Evolutionary conservation across 1,140 invertebrate genomes (phyloP).

Genomic region (Nasonia longicornis): DNA sequence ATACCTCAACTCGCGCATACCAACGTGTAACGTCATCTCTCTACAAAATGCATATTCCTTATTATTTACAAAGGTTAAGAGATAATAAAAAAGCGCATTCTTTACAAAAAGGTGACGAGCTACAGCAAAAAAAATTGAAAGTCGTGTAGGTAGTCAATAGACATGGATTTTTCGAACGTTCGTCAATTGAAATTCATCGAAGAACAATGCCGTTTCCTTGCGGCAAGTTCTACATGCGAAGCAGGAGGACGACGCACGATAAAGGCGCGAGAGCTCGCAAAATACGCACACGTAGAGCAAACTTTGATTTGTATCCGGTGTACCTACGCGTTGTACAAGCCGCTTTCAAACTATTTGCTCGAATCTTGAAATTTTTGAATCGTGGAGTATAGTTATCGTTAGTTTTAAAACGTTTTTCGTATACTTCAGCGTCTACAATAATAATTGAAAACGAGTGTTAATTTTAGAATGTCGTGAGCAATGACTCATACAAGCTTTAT

Average conservation of each 20-base stretch:
- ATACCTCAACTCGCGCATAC: neutral
- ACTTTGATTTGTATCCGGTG: neutral
- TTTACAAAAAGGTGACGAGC: no score
- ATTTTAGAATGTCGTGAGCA: neutral
- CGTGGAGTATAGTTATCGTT: no score
- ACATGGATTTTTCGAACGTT: neutral
- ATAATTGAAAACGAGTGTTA: neutral
- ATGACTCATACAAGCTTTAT: neutral
- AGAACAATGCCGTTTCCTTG: slow-evolving; percentile 8
- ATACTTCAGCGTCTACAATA: neutral
- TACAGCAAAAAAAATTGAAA: no score
- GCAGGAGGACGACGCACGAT: slow-evolving; percentile 9
- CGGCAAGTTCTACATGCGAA: neutral
- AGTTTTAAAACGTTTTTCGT: no score
- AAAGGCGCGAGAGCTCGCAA: neutral
- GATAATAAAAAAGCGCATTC: no score
- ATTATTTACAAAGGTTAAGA: no score
- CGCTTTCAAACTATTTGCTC: neutral
- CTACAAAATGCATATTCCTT: no score
- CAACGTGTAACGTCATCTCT: no score
- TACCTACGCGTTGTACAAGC: neutral
- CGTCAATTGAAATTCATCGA: slow-evolving; percentile 7
- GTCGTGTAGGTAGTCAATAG: neutral
- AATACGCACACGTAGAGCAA: slow-evolving; percentile 5
- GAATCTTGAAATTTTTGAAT: neutral